A percentile compares a stretch with the other conserved stretches of the same genome.
Conservation (phyloP, 2,113 vertebrate species). For the Catharus bicknelli region DNA sequence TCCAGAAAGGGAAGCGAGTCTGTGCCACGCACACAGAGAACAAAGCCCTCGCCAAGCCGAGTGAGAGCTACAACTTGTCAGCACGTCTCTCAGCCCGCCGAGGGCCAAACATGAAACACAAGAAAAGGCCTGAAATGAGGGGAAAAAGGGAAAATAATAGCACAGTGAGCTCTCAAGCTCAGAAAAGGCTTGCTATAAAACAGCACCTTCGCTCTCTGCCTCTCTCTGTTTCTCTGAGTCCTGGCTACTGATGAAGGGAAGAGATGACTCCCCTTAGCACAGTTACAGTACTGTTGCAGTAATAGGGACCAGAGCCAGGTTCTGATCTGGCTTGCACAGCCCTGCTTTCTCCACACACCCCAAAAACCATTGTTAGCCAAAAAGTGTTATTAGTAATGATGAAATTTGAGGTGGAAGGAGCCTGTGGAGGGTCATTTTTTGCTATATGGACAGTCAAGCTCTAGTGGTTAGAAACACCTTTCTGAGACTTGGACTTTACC, state of each 20-base stretch:
- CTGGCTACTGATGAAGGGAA: conserved; percentile 21
- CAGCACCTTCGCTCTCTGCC: background rate
- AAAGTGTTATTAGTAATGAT: background rate
- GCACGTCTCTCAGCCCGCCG: conserved; percentile 47
- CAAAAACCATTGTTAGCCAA: background rate
- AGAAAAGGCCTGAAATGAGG: conserved; percentile 39
- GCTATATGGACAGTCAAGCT: background rate
- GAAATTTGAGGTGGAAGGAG: background rate
- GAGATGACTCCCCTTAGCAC: conserved; percentile 34
- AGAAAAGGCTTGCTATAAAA: conserved; percentile 34
- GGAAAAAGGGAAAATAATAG: conserved; percentile 33
- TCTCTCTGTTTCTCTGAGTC: conserved; percentile 2
- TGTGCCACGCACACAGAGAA: conserved; percentile 16
- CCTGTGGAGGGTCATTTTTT: background rate
- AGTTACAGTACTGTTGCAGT: background rate
- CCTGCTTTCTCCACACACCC: background rate
- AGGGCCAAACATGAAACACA: conserved; percentile 60
- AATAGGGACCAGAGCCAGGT: background rate
- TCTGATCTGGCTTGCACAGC: background rate
- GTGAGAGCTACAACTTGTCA: conserved; percentile 59
- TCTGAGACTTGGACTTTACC: background rate
- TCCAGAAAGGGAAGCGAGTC: background rate
- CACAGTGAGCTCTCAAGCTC: conserved; percentile 5
- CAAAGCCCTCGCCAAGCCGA: conserved; percentile 25
- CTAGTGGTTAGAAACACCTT: background rate